These are phyloP conservation scores for Netta rufina DNA, from an alignment of 2,797 vertebrate genomes.

Conservation along the genomic window DNA sequence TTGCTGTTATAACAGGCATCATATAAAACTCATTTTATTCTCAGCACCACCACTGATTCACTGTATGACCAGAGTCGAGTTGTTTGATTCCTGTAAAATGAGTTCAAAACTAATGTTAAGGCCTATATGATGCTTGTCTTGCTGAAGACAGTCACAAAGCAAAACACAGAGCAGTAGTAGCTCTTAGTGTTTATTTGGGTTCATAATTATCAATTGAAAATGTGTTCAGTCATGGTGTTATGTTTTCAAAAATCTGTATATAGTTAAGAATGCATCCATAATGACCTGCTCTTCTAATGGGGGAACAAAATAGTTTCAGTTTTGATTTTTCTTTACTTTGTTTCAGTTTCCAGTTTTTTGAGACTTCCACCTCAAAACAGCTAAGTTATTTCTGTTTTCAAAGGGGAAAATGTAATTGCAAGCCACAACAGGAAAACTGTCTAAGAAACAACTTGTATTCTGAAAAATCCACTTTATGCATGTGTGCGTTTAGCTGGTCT, in stretches of 20 bases:
- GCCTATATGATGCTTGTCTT: neutral
- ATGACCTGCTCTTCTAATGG: neutral
- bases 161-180: neutral
- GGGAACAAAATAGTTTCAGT: neutral
- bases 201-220: neutral
- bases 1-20: no score
- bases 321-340: neutral
- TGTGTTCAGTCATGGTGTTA: neutral
- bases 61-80: neutral
- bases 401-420: constrained; percentile 36
- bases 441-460: neutral
- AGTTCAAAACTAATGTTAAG: neutral
- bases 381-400: constrained; percentile 28
- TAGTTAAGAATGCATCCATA: neutral
- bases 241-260: no score
- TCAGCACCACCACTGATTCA: neutral
- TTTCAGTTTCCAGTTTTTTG: neutral
- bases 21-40: neutral
- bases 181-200: neutral
- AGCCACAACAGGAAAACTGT: neutral
- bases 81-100: neutral
- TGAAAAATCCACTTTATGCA: neutral
- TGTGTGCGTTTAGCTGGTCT: neutral
- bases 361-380: constrained; percentile 36
- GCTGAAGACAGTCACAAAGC: neutral